Base-by-base conservation (phyloP, 2,113 vertebrate species). In the Pipa parva region DNA sequence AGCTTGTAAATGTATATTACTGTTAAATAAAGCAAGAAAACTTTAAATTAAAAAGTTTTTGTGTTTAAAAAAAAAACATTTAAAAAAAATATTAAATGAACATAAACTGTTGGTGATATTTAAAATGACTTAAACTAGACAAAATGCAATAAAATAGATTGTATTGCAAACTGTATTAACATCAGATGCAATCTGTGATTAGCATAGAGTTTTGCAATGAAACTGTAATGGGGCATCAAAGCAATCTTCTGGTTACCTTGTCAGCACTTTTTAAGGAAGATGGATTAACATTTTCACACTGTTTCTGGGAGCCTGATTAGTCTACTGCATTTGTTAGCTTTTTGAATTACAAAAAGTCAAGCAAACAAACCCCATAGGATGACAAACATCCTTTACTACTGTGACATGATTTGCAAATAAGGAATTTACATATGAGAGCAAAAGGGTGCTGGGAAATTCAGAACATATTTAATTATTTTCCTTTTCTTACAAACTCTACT, bases 251-350 rank as follows among this genome's bases (percentile, higher is more conserved):
- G 59, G 45, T 59, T 69, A 69, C 65, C 46, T 36, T 69, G 65
- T 69, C 65, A 69, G 65, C 65, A 69, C 65, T 60, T 69, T 69
- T 69, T 60, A 69, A 69, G 60, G 65, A 69, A 69, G 65, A 69
- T 69, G 65, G 65, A 69, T 69, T 69, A 60, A 57, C 57, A 48
- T 29, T 69, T 60, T 56, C 57, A 69, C 57, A 60, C 57, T 69
- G 46, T 69, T 69, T 69, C 65, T 69, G 56, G 57, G 48, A 59
- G 46, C 20, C 56, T 48, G 57, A 69, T 69, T 69, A 69, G 57
- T 69, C 65, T 60, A 69, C 52, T 69, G 57, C 65, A 60, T 69
- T 45, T 69, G 65, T 69, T 69, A 69, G 65, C 65, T 42, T 48
- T 69, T 48, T 69, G 60, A 69, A 60, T 69, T 69, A 69, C 52